Conservation (phyloP, 2,113 vertebrate species). For the Pseudorasbora parva region DNA sequence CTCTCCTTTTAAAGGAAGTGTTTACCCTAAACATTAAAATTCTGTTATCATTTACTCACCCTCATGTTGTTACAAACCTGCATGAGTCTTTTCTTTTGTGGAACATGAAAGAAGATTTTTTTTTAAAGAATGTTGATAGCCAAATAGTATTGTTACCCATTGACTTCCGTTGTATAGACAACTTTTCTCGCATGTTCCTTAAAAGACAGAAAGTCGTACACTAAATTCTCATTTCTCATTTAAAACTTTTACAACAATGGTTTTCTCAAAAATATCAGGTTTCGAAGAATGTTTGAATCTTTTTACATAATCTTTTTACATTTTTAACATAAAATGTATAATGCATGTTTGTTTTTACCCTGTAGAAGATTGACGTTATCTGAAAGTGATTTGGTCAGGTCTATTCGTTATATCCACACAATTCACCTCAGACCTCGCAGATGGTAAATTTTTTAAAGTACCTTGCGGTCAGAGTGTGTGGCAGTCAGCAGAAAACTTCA, state of each 20-base stretch:
- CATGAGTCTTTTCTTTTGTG: too few species aligned
- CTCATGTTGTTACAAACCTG: too few species aligned
- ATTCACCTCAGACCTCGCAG: conserved; percentile 25
- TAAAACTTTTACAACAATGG: background rate
- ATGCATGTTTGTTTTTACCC: background rate
- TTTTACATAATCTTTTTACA: background rate
- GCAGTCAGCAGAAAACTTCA: conserved; percentile 40
- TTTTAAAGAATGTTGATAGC: too few species aligned
- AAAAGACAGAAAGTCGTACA: background rate
- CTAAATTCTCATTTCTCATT: background rate
- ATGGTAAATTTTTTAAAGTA: conserved; percentile 38
- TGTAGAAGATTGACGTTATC: conserved; percentile 8
- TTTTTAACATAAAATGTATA: background rate
- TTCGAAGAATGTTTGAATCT: background rate
- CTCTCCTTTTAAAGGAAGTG: too few species aligned
- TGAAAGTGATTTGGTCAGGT: conserved; percentile 15
- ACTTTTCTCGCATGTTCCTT: background rate
- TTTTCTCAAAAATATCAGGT: background rate
- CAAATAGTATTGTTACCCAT: too few species aligned
- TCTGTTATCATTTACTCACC: too few species aligned
- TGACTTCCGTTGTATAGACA: too few species aligned
- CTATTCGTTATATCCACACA: conserved; percentile 18
- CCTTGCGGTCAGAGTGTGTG: conserved; percentile 34
- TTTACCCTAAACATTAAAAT: too few species aligned
- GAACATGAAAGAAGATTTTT: too few species aligned